phyloP scores from a whole-genome alignment of 2,888 invertebrate species.

The Oithona nana region DNA sequence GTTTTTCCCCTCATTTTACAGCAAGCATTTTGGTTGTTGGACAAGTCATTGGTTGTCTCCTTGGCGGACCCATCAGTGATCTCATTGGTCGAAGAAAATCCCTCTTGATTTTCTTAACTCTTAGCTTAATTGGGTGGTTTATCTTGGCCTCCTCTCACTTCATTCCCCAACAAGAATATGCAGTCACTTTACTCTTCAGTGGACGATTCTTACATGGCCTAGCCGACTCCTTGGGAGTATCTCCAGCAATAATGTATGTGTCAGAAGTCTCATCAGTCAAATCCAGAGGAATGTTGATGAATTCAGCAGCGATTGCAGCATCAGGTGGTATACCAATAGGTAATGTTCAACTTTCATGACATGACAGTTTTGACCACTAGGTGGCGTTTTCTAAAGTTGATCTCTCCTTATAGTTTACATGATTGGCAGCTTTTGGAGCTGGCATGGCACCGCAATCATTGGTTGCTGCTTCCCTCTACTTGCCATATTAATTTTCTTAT shows the following conservation, averaged over 20 bases:
- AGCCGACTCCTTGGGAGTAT: neutral
- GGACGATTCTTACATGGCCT: neutral
- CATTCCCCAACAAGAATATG: neutral
- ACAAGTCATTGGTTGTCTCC: neutral
- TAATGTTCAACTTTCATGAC: too few species aligned
- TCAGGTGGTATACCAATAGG: neutral
- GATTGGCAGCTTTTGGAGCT: neutral
- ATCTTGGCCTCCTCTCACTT: neutral
- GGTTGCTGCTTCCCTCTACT: neutral
- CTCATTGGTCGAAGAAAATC: neutral
- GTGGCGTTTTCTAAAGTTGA: too few species aligned
- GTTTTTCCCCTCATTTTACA: neutral
- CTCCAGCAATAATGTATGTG: neutral
- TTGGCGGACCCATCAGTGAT: constrained; percentile 2
- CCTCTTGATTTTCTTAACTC: neutral
- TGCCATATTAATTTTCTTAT: neutral
- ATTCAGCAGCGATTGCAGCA: neutral
- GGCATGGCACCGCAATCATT: neutral
- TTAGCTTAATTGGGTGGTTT: neutral
- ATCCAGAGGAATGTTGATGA: neutral
- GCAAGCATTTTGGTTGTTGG: neutral
- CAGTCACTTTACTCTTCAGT: neutral
- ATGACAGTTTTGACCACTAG: too few species aligned
- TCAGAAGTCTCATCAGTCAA: neutral
- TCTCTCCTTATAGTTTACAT: constrained; percentile 3